Evolutionary conservation across 2,888 invertebrate genomes (phyloP), one percentile per base, ranked within the genome.

Genomic region (Harpalus rubripes): DNA sequence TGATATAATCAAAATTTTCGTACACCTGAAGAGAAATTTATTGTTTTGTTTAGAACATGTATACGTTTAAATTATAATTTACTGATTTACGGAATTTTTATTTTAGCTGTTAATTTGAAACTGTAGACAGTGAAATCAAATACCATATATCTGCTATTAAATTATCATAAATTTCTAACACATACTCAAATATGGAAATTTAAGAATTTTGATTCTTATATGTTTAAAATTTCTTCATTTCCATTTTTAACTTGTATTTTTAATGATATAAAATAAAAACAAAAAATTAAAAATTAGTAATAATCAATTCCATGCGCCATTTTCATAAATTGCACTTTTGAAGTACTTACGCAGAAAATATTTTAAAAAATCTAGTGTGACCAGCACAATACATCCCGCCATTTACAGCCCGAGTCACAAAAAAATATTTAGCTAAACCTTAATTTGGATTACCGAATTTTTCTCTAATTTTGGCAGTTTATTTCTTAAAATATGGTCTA

Each of bases 1-100:
- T 68, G 39, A 68, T 26, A 68, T 68, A 68, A 68, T 68, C 68
- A n/a, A 32, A 65, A 65, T 65, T 32, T 32, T 61, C 10, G 22
- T 44, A 44, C n/a, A 65, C 65, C 65, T 68, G 68, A 32, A 68
- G n/a, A 26, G 0, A 7, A 41, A 68, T 68, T 68, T 68, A 68
- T 68, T 68, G 15, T 68, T 68, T 39, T 68, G 32, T 68, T 39
- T 39, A 6, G 26, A 39, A n/a, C 12, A 32, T 68, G 7, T 26
- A 7, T 18, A 32, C 26, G 39, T 32, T 18, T 1, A 26, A 68
- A 32, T 68, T 63, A 26, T 63, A 63, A 59, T 18, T 59, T 26
- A 22, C 26, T 63, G 18, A 59, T 0, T 59, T 59, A 16, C 12
- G 12, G 7, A 32, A 65, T 65, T 65, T 65, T 26, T 10, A 26